phyloP scores from a whole-genome alignment of 2,797 vertebrate genomes.

The Pseudomugil tenellus region DNA sequence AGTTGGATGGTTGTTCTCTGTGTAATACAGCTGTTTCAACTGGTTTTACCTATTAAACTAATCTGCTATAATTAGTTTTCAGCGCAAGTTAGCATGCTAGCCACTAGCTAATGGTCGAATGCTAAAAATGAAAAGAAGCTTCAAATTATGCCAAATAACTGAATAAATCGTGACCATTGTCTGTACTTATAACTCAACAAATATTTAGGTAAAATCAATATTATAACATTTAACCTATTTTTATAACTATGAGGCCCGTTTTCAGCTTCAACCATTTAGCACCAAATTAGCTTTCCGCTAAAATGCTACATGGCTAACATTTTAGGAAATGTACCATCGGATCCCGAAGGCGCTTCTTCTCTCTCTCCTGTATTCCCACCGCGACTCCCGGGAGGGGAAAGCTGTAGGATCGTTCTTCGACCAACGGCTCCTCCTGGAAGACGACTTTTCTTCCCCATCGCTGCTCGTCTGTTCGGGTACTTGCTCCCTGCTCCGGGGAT shows the following conservation, averaged over 20 bases:
- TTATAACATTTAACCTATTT: not conserved
- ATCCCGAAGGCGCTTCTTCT: conserved; percentile 84
- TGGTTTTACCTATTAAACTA: fast-evolving
- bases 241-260: not conserved
- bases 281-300: conserved; percentile 31
- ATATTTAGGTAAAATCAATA: not conserved
- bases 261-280: conserved; percentile 19
- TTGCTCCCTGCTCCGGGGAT: conserved; percentile 18
- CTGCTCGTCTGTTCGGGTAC: conserved; percentile 23
- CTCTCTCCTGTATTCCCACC: conserved; percentile 72
- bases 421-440: conserved; percentile 84
- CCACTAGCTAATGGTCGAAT: not conserved
- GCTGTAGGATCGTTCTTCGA: conserved; percentile 92
- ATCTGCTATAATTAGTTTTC: not conserved
- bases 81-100: conserved; percentile 31
- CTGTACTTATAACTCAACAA: fast-evolving
- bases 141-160: fast-evolving
- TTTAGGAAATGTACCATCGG: conserved; percentile 75
- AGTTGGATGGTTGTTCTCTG: fast-evolving
- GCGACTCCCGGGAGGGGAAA: conserved; percentile 88
- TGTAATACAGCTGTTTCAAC: not conserved
- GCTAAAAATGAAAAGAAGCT: not conserved
- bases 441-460: conserved; percentile 93
- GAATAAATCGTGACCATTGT: not conserved
- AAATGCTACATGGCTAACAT: not conserved